Percentiles rank a stretch among this genome's conserved stretches.
phyloP scores from a whole-genome alignment of 2,113 vertebrate genomes.

The Chaetops frenatus region DNA sequence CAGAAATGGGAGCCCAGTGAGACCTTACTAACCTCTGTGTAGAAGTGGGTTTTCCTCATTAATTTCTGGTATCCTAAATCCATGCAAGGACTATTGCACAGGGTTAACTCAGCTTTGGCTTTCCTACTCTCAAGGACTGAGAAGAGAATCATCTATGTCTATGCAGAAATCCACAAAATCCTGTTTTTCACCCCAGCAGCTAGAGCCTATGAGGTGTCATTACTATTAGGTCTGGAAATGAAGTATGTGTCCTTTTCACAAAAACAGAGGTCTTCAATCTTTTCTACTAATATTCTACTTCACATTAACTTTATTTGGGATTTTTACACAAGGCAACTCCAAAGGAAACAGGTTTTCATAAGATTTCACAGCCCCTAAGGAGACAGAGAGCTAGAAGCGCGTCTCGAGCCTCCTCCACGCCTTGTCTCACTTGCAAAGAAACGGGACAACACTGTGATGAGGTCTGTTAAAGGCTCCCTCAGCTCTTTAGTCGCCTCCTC shows the following conservation, averaged over 20 bases:
- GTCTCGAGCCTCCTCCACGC: conserved; percentile 56
- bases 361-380: conserved; percentile 25
- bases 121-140: background rate
- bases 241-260: background rate
- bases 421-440: conserved; percentile 30
- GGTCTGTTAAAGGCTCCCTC: conserved; percentile 59
- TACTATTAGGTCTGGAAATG: background rate
- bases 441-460: conserved; percentile 38
- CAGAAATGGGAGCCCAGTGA: background rate
- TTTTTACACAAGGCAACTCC: background rate
- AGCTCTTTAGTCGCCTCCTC: conserved; percentile 56
- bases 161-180: background rate
- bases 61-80: background rate
- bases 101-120: background rate
- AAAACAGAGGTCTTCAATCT: background rate
- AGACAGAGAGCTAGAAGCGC: conserved; percentile 43
- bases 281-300: background rate
- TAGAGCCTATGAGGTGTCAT: background rate
- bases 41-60: background rate
- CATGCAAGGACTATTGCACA: background rate
- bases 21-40: background rate
- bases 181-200: background rate
- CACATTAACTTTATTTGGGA: background rate
- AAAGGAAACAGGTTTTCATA: conserved; percentile 17
- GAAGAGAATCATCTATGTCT: background rate